Base-by-base conservation (phyloP, 2,797 vertebrate genomes). In the Melopsittacus undulatus region DNA sequence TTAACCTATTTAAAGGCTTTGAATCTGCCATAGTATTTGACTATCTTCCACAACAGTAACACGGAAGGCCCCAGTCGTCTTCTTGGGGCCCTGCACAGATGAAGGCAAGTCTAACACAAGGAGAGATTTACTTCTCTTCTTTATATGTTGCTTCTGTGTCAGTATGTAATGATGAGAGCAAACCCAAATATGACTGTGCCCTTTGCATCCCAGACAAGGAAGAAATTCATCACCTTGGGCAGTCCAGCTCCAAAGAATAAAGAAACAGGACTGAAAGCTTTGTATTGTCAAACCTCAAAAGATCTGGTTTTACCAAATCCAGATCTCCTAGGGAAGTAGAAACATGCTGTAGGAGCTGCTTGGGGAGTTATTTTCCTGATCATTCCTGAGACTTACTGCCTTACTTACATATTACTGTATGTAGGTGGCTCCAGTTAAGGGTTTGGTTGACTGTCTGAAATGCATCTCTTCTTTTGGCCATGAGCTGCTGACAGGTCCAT, bases 1-100 rank as follows among this genome's bases (percentile, higher is more conserved):
- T 74, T 69, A 93, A 91, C 89, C 92, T 94, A 75, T 83, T 95
- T 93, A 92, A 79, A 77, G 32, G 36, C 61, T 85, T 85, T 75
- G 49, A 83, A 83, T 68, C 52, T 92, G 29, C 66, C 45, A 70
- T 21, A 57, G 48, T 24, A 56, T 74, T 93, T 77, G 14, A 70
- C 36, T 87, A 5, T 63, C 54, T 87, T 64, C 48, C 22, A 43
- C 45, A 67, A 67, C 22, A 69, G 38, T 17, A 67, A 76, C 0
- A 5, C 49, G 21, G 26, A 85, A 85, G 45, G 72, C 27, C 5
- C 34, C 49, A 78, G 0, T 0, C 8, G 45, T 77, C 38, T 75
- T 95, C 21, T 16, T 61, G 38, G 22, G 24, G 49, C 7, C 7
- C 5, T 26, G 26, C 42, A 75, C 9, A 51, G 12, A 43, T 17